phyloP scores from a whole-genome alignment of 2,888 invertebrate species.

The Xestia ashworthii region DNA sequence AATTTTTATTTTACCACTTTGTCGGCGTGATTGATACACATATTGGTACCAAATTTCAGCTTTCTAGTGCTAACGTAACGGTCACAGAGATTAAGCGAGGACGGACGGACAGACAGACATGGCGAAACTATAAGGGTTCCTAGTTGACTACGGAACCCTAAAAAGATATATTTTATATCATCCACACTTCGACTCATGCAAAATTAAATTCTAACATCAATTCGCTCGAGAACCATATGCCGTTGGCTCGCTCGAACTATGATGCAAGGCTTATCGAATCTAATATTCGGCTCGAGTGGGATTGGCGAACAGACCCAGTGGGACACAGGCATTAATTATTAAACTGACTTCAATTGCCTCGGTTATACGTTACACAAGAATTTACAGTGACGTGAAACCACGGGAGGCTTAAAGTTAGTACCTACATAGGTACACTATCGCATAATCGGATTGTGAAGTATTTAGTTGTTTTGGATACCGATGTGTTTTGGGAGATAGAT shows the following conservation, averaged over 20 bases:
- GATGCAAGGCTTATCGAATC: slow-evolving; percentile 41
- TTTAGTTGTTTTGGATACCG: slow-evolving; percentile 5
- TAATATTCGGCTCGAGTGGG: slow-evolving; percentile 56
- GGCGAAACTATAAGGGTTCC: too few relatives aligned
- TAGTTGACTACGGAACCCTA: too few relatives aligned
- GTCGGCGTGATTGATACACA: too few relatives aligned
- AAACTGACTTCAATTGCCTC: slow-evolving; percentile 40
- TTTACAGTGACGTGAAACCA: slow-evolving; percentile 23
- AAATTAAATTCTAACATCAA: slow-evolving; percentile 1
- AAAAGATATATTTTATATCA: too few relatives aligned
- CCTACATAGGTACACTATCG: not conserved
- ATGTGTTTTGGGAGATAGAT: not conserved
- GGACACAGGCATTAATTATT: slow-evolving; percentile 51
- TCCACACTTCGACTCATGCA: not conserved
- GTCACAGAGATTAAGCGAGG: too few relatives aligned
- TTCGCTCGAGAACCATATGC: not conserved
- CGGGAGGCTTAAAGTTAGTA: slow-evolving; percentile 7
- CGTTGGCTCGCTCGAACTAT: not conserved
- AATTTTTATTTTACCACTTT: too few relatives aligned
- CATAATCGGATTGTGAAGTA: slow-evolving; percentile 13
- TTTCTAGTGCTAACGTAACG: too few relatives aligned
- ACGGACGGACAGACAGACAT: too few relatives aligned
- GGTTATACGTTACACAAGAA: slow-evolving; percentile 20
- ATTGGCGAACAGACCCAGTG: slow-evolving; percentile 32
- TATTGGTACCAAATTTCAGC: too few relatives aligned